A percentile compares a stretch with the other conserved stretches of the same genome.
These are phyloP conservation scores for Daubentonia madagascariensis DNA, from an alignment of 2,113 vertebrate species.

Conservation along the genomic window DNA sequence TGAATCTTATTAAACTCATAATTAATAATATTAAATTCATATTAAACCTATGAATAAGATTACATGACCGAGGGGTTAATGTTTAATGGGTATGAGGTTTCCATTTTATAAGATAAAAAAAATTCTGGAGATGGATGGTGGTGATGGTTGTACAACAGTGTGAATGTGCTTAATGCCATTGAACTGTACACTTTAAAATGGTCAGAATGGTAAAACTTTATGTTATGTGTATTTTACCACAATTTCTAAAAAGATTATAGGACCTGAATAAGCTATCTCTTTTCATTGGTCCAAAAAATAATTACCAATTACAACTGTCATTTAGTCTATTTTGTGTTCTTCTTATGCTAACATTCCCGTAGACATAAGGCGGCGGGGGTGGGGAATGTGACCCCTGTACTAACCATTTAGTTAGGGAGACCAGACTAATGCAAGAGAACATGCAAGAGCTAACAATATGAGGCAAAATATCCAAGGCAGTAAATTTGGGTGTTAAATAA, in stretches of 20 bases:
- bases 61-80: background rate
- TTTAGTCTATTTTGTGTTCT: background rate
- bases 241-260: background rate
- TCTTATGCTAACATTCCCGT: background rate
- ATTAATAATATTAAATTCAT: too few relatives aligned
- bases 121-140: background rate
- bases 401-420: background rate
- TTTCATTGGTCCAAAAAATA: background rate
- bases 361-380: background rate
- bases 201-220: background rate
- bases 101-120: background rate
- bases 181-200: background rate
- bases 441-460: background rate
- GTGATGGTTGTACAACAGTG: rapidly evolving
- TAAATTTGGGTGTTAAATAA: background rate
- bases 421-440: background rate
- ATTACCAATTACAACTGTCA: background rate
- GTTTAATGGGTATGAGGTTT: background rate
- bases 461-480: background rate
- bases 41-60: background rate
- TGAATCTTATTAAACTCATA: background rate
- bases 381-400: background rate
- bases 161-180: background rate
- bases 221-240: background rate
- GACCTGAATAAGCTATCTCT: background rate